A percentile compares a stretch with the other conserved stretches of the same genome.
Evolutionary conservation across 2,797 vertebrate genomes (phyloP).

Genomic region (Luscinia luscinia): DNA sequence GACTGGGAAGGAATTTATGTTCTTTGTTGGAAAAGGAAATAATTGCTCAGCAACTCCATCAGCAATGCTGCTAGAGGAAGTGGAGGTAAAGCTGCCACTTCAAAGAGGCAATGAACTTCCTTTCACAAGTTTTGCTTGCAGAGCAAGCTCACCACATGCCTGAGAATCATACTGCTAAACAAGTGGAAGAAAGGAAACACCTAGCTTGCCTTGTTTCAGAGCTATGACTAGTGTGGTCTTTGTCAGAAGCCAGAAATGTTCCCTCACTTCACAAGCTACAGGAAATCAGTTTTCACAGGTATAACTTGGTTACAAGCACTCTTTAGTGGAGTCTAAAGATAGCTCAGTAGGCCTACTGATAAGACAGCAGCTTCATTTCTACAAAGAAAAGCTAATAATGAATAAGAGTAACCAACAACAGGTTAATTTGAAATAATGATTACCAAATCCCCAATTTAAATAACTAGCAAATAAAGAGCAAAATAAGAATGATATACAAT

Average conservation of each 20-base stretch:
- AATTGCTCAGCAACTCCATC: constrained; percentile 41
- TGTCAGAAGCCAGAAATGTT: background rate
- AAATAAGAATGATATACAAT: background rate
- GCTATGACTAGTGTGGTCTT: background rate
- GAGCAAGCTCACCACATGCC: background rate
- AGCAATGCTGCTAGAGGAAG: background rate
- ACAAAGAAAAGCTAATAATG: background rate
- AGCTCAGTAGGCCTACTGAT: background rate
- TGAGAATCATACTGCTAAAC: background rate
- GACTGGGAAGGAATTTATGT: constrained; percentile 3
- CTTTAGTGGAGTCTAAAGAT: background rate
- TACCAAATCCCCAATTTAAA: background rate
- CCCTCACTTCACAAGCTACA: background rate
- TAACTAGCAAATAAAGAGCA: background rate
- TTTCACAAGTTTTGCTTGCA: constrained; percentile 41
- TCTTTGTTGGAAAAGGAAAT: constrained; percentile 48
- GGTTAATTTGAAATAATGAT: background rate
- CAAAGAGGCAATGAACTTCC: constrained; percentile 43
- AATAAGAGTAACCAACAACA: background rate
- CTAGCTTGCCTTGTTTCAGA: background rate
- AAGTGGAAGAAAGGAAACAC: background rate
- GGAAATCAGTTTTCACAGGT: background rate
- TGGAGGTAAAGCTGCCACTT: constrained; percentile 3
- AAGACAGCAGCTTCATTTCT: background rate
- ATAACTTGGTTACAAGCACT: background rate